Conservation (phyloP, 1,140 invertebrate genomes). For the Laodelphax striatellus region DNA sequence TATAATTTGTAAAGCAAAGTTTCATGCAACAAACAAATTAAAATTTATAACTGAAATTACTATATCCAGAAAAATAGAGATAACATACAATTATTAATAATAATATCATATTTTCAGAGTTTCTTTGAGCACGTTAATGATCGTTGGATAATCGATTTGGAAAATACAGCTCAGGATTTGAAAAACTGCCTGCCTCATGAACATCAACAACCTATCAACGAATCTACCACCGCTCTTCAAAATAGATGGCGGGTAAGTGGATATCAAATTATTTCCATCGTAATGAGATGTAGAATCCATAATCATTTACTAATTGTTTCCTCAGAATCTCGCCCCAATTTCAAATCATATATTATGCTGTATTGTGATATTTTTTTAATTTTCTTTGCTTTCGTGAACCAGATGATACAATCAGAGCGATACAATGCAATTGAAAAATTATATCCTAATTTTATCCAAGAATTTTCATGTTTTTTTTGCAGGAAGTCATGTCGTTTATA, state of each 20-base stretch:
- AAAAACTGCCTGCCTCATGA: constrained; percentile 51
- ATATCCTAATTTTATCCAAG: no score
- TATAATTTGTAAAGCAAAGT: not conserved
- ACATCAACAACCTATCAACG: constrained; percentile 54
- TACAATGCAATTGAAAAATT: no score
- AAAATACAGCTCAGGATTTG: constrained; percentile 67
- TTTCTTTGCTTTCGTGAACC: no score
- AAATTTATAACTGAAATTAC: not conserved
- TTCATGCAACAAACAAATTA: no score
- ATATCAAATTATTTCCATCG: not conserved
- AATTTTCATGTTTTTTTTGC: constrained; percentile 12
- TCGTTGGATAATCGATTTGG: constrained; percentile 66
- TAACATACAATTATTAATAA: no score
- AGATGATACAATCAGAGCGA: no score
- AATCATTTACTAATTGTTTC: no score
- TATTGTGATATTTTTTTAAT: no score
- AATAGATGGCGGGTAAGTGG: constrained; percentile 51
- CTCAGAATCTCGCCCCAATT: no score
- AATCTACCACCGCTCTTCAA: constrained; percentile 58
- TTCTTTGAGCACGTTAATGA: constrained; percentile 81
- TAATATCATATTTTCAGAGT: constrained; percentile 33
- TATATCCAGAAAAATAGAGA: no score
- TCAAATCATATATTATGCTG: no score
- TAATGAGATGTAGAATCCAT: no score
- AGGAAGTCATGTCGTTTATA: constrained; percentile 60